A percentile compares a stretch with the other conserved stretches of the same genome.
Conservation (phyloP, 2,888 invertebrate species). For the Pocota personata region DNA sequence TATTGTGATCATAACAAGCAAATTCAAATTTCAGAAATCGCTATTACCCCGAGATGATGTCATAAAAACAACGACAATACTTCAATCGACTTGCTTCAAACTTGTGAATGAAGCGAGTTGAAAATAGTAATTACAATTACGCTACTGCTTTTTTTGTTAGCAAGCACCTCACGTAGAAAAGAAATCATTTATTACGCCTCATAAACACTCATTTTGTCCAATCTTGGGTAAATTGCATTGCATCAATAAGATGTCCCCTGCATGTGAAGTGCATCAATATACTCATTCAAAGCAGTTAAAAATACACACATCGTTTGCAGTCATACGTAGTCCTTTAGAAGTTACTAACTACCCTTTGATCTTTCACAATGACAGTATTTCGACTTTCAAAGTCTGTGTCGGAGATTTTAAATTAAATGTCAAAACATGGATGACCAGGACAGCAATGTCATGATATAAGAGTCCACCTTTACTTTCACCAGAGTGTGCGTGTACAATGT, state of each 20-base stretch:
- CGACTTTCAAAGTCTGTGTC: not conserved
- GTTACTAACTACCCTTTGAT: not conserved
- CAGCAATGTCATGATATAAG: not conserved
- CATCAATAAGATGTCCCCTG: not conserved
- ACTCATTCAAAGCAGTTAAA: not conserved
- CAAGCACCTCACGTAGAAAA: not conserved
- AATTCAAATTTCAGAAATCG: too few species aligned
- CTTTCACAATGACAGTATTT: not conserved
- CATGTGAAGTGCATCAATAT: not conserved
- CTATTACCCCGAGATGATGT: too few species aligned
- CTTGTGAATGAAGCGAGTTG: too few species aligned
- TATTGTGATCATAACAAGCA: too few species aligned
- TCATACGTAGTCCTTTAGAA: not conserved
- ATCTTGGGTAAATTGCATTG: not conserved
- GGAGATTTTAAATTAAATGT: conserved; percentile 13
- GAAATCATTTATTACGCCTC: not conserved
- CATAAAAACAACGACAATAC: too few species aligned
- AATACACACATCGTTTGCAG: not conserved
- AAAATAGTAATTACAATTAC: not conserved
- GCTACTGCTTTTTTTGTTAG: not conserved
- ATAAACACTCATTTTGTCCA: not conserved
- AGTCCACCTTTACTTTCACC: not conserved
- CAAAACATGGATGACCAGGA: not conserved
- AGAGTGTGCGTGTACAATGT: not conserved
- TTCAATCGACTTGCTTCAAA: too few species aligned